Base-by-base conservation (phyloP, 2,888 invertebrate genomes). In the Balanococcus diminutus region DNA sequence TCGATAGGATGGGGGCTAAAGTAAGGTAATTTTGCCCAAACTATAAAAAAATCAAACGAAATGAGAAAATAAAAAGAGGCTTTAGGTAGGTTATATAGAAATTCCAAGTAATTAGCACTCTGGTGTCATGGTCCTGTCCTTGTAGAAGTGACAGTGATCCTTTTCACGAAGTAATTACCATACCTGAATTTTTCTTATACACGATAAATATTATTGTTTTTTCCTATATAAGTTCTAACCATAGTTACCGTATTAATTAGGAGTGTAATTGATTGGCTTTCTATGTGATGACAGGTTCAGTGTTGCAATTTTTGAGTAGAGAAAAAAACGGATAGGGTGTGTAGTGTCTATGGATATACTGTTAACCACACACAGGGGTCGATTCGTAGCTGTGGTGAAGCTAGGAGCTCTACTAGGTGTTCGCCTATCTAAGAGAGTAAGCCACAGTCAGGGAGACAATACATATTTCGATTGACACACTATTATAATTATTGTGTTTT, bases 241-340 rank as follows among this genome's bases (percentile, higher is more conserved):
- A 8, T 28, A n/a, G 32, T 51, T 51, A 51, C 8, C 51, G 8
- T 51, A 51, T 51, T 51, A 19, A 19, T 51, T 51, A 51, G 51
- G 51, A 51, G 51, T 51, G 51, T 51, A 51, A 51, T 11, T 72
- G 16, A 75, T 75, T 75, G 84, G 75, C 84, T 84, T 84, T 84
- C 75, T 75, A 84, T 84, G n/a, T 67, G 72, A 84, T 84, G 84
- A 84, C 84, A 84, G 84, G 84, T 84, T 67, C 72, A 39, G 22
- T 75, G 31, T 32, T 67, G 22, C 61, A 67, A 67, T 22, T 67
- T 67, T 67, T 67, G 22, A 11, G 61, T 22, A 67, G 28, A 25
- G 19, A 75, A 19, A 84, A 75, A 31, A 84, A 79, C 84, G 46
- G 42, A 84, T 75, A 84, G 84, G 84, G 72, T 28, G 61, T 67